Evolutionary conservation across 2,888 invertebrate species (phyloP).

Genomic region (Tipula vernalis): DNA sequence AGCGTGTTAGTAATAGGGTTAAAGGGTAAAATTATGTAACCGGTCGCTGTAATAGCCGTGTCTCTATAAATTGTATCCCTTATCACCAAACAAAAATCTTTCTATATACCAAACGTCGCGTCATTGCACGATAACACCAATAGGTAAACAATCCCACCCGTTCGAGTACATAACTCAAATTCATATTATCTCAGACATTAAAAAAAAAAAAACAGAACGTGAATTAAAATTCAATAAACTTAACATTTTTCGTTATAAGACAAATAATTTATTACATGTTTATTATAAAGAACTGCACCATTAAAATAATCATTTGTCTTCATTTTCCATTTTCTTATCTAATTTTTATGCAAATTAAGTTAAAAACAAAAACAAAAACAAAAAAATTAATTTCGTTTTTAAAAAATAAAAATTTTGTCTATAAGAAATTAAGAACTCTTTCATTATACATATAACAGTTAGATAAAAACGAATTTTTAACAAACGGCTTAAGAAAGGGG

Average conservation of each 20-base stretch:
- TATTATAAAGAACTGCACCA: background rate
- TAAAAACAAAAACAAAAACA: background rate
- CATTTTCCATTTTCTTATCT: slow-evolving; percentile 4
- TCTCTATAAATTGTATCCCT: no score
- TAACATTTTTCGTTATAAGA: background rate
- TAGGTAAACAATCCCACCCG: background rate
- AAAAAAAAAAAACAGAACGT: background rate
- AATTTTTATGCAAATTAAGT: background rate
- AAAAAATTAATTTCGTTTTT: no score
- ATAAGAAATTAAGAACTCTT: background rate
- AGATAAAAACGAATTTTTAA: background rate
- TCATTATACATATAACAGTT: background rate
- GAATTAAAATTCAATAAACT: background rate
- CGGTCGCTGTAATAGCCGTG: no score
- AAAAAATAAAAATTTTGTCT: background rate
- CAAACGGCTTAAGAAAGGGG: background rate
- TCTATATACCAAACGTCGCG: no score
- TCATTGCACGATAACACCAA: background rate
- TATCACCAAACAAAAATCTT: no score
- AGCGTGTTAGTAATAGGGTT: no score
- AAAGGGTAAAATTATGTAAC: no score
- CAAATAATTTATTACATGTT: background rate
- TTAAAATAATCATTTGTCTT: background rate
- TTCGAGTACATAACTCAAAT: background rate
- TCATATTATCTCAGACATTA: background rate